A percentile compares a stretch with the other conserved stretches of the same genome.
Evolutionary conservation across 2,113 vertebrate genomes (phyloP).

Genomic region (Mohoua ochrocephala): DNA sequence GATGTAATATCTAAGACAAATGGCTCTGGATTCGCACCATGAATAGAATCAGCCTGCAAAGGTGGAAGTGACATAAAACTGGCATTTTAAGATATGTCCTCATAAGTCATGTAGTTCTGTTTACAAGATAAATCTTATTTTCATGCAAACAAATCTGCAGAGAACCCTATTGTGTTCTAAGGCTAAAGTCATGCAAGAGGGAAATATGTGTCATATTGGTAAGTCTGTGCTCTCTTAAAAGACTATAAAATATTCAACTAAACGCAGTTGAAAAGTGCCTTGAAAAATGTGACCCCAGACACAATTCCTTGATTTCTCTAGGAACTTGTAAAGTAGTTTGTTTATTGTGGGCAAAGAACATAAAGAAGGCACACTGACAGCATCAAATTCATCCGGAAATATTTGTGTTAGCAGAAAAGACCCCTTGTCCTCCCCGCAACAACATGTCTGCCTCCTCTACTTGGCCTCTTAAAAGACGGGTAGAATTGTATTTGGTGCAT

Average conservation of each 20-base stretch:
- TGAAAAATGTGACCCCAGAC: constrained; percentile 33
- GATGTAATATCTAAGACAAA: constrained; percentile 20
- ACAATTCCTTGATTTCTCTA: constrained; percentile 36
- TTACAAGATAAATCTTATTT: constrained; percentile 46
- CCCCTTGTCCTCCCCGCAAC: not conserved
- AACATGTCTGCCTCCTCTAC: constrained; percentile 9
- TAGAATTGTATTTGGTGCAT: constrained; percentile 61
- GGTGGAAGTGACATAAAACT: constrained; percentile 15
- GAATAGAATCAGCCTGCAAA: constrained; percentile 35
- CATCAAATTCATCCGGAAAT: constrained; percentile 41
- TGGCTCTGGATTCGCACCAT: constrained; percentile 33
- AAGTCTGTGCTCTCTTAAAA: constrained; percentile 41
- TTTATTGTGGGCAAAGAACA: constrained; percentile 32
- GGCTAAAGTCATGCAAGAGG: not conserved
- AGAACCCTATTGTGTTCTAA: constrained; percentile 8
- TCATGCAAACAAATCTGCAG: not conserved
- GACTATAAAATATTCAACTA: constrained; percentile 58
- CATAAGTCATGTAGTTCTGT: constrained; percentile 50
- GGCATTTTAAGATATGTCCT: constrained; percentile 20
- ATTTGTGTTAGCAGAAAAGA: constrained; percentile 47
- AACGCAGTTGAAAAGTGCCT: constrained; percentile 21
- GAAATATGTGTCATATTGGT: constrained; percentile 35
- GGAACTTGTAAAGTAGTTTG: constrained; percentile 35
- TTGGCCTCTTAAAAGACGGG: constrained; percentile 53
- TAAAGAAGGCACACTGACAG: constrained; percentile 4